Conservation (phyloP, 2,888 invertebrate species). For the Cerastis rubricosa region DNA sequence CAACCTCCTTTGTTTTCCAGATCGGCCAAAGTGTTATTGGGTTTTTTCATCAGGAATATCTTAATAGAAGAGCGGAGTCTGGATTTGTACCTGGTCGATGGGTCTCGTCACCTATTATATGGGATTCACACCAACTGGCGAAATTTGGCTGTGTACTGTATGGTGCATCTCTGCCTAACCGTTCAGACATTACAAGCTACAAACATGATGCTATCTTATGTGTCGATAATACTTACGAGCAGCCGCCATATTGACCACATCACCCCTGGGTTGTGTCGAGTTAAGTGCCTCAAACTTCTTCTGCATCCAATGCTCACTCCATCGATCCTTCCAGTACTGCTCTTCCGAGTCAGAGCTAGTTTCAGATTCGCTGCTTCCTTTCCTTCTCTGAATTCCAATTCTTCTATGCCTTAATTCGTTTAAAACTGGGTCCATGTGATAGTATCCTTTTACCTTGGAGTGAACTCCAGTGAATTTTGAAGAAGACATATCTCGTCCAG, state of each 20-base stretch:
- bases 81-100: not conserved
- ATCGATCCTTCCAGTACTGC: constrained; percentile 72
- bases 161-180: not conserved
- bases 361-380: not conserved
- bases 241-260: constrained; percentile 83
- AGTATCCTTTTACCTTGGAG: constrained; percentile 52
- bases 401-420: constrained; percentile 66
- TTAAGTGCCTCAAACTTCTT: constrained; percentile 79
- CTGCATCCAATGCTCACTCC: constrained; percentile 71
- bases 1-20: not conserved
- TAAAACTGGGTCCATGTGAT: constrained; percentile 74
- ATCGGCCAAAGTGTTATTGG: not conserved
- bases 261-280: constrained; percentile 70
- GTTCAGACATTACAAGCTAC: not conserved
- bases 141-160: not conserved
- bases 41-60: not conserved
- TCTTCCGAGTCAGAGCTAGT: constrained; percentile 49
- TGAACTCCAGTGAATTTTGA: constrained; percentile 10
- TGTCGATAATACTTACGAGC: constrained; percentile 75
- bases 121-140: not conserved
- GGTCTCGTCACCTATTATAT: not conserved
- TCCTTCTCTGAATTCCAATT: constrained; percentile 17
- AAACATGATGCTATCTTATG: not conserved
- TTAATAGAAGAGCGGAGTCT: not conserved
- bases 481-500: constrained; percentile 20